These are phyloP conservation scores for Matsumyia berberina DNA, from an alignment of 2,888 invertebrate species.

Conservation along the genomic window DNA sequence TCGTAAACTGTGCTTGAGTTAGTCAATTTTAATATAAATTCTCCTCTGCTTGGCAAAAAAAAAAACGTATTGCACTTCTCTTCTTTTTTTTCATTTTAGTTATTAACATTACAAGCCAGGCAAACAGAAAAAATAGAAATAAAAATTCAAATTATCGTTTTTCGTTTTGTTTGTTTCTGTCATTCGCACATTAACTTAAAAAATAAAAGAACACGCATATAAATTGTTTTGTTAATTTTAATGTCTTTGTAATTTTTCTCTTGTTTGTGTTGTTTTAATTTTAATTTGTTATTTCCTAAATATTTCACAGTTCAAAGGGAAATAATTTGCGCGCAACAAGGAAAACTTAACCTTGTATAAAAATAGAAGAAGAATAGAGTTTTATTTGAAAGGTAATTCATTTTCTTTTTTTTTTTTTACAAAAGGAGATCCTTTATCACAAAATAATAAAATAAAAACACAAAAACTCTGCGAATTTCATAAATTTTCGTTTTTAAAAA, in stretches of 20 bases:
- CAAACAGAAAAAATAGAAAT: constrained; percentile 12
- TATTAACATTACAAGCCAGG: constrained; percentile 38
- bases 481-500: constrained; percentile 52
- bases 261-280: constrained; percentile 42
- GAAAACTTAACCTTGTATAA: constrained; percentile 14
- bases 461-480: constrained; percentile 16
- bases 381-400: too few relatives aligned
- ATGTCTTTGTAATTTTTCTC: constrained; percentile 72
- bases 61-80: constrained; percentile 61
- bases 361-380: constrained; percentile 1
- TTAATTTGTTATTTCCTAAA: constrained; percentile 47
- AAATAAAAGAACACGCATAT: constrained; percentile 16
- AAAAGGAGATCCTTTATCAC: constrained; percentile 69
- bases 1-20: constrained; percentile 42
- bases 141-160: constrained; percentile 49
- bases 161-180: constrained; percentile 68
- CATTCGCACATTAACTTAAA: constrained; percentile 57
- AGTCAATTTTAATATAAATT: constrained; percentile 37
- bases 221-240: constrained; percentile 35
- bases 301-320: constrained; percentile 46
- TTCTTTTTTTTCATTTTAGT: constrained; percentile 21
- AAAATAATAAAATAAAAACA: constrained; percentile 45
- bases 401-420: constrained; percentile 39
- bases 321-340: constrained; percentile 45
- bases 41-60: constrained; percentile 70